Evolutionary conservation across 2,888 invertebrate genomes (phyloP), one percentile per base, ranked within the genome.

Genomic region (Steinernema carpocapsae): DNA sequence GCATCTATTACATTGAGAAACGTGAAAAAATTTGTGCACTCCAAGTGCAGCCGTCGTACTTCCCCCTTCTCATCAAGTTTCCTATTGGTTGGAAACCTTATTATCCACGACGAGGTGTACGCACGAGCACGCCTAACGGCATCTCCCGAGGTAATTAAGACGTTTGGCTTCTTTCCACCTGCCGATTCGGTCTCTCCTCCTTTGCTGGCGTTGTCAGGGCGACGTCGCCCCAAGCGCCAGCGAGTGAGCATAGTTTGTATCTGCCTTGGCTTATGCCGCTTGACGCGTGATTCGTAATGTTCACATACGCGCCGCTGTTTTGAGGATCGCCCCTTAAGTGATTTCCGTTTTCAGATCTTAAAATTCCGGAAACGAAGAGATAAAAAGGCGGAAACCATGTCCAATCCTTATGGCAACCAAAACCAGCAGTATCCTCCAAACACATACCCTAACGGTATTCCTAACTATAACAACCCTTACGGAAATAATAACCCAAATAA

Each of bases 91-190:
- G 14, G 37, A 37, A 37, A 37, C 37, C 37, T 37, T 37, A 37
- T 37, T 37, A 37, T 37, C 10, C 37, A 10, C 4, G 3, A 10
- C 37, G 6, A 19, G 17, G 17, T 56, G 6, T 4, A 24, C 48
- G 48, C 48, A 14, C 48, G 48, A 7, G 22, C 24, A 56, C 56
- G 4, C 56, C 22, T 56, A 56, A 56, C 56, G 56, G 56, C 56
- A 26, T 19, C 26, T 4, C 56, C 6, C 56, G 56, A 56, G 56
- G 56, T 56, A 56, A 56, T 56, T 56, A 56, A 26, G 19, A 26
- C 56, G 48, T 19, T 48, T 48, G 56, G 56, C 56, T 56, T 56
- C 56, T 12, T 22, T 56, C 56, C 56, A 56, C 56, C 56, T 56
- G 56, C 22, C 56, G 3, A 7, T 12, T 37, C 37, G 17, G 48